Evolutionary conservation across 2,888 invertebrate genomes (phyloP).

Genomic region (Philaethria dido): DNA sequence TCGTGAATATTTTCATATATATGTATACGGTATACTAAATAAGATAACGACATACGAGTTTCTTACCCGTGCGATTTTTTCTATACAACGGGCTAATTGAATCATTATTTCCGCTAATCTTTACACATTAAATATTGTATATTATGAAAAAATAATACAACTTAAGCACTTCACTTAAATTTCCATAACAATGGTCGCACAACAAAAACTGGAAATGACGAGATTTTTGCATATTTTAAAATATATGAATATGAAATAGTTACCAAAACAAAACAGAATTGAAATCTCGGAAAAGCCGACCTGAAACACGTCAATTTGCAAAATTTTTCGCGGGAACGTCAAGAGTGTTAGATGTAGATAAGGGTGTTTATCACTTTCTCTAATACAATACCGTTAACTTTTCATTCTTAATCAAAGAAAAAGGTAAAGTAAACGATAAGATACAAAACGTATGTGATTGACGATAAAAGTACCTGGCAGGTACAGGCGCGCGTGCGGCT

Average conservation of each 20-base stretch:
- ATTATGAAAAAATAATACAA: constrained; percentile 33
- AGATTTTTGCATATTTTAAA: constrained; percentile 61
- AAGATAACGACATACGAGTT: constrained; percentile 49
- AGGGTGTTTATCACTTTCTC: constrained; percentile 41
- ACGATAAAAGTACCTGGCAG: constrained; percentile 61
- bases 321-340: constrained; percentile 60
- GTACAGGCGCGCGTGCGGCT: constrained; percentile 64
- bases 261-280: constrained; percentile 55
- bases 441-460: constrained; percentile 56
- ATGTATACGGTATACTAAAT: constrained; percentile 39
- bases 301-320: constrained; percentile 49
- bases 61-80: constrained; percentile 40
- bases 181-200: constrained; percentile 75
- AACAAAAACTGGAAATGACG: constrained; percentile 72
- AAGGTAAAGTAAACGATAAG: constrained; percentile 59
- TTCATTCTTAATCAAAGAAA: constrained; percentile 37
- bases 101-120: constrained; percentile 69
- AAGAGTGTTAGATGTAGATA: constrained; percentile 57
- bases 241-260: constrained; percentile 69
- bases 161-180: constrained; percentile 59
- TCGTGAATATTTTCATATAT: background rate
- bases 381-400: constrained; percentile 39
- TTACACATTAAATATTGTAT: constrained; percentile 60
- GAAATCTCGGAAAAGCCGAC: constrained; percentile 52
- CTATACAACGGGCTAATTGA: constrained; percentile 63